These are phyloP conservation scores for Malurus alboscapulatus DNA, from an alignment of 2,113 vertebrate species.

Conservation along the genomic window DNA sequence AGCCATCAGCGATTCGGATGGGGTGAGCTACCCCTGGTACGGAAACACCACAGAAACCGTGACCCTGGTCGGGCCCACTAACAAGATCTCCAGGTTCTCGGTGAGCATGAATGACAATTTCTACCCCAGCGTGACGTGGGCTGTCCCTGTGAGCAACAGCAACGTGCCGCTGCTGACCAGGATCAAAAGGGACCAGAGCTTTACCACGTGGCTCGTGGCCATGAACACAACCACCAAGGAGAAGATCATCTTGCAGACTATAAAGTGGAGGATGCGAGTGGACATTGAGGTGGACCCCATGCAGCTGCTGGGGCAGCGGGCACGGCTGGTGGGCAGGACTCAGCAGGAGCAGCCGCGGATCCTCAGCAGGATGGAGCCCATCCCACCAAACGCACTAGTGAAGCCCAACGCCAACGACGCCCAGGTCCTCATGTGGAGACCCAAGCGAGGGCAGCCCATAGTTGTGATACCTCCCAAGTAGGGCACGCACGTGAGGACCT, in stretches of 20 bases:
- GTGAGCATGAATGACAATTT: conserved; percentile 99
- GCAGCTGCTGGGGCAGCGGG: conserved; percentile 88
- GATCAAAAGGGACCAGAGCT: conserved; percentile 97
- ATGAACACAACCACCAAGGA: conserved; percentile 93
- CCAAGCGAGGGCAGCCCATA: conserved; percentile 88
- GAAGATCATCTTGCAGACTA: conserved; percentile 95
- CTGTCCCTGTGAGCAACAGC: conserved; percentile 94
- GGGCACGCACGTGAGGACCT: neutral
- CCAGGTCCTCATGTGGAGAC: conserved; percentile 98
- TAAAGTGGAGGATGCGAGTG: conserved; percentile 97
- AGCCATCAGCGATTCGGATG: conserved; percentile 97
- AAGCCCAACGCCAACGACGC: conserved; percentile 97
- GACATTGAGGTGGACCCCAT: conserved; percentile 91
- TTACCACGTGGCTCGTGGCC: conserved; percentile 97
- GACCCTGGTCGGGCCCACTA: conserved; percentile 89
- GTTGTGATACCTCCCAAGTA: conserved; percentile 96
- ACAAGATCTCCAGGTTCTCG: conserved; percentile 91
- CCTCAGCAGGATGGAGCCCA: conserved; percentile 92
- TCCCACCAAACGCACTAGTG: conserved; percentile 90
- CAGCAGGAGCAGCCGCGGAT: conserved; percentile 95
- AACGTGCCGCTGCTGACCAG: conserved; percentile 91
- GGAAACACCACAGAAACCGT: conserved; percentile 98
- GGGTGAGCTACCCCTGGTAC: conserved; percentile 98
- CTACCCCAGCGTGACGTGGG: conserved; percentile 98
- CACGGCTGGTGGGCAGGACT: conserved; percentile 87